phyloP scores from a whole-genome alignment of 2,797 vertebrate genomes.

The Ctenopoma multispine region DNA sequence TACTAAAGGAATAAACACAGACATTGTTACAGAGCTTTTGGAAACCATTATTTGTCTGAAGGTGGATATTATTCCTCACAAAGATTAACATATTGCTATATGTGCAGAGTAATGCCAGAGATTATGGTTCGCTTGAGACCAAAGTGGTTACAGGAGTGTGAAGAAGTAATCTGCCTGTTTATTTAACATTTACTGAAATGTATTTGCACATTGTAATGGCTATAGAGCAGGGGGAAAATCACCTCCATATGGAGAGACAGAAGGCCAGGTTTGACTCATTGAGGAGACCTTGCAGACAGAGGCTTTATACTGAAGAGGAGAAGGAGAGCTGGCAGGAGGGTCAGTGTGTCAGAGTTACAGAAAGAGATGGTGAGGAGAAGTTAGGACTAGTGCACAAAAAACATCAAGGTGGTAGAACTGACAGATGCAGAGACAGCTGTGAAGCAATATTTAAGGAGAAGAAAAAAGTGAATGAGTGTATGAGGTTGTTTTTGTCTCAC shows the following conservation, averaged over 20 bases:
- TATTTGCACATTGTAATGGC: conserved; percentile 69
- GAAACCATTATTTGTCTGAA: conserved; percentile 58
- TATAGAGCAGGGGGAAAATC: conserved; percentile 58
- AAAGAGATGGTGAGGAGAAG: conserved; percentile 16
- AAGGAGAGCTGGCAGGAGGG: conserved; percentile 47
- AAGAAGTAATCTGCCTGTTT: conserved; percentile 76
- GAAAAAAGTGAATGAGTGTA: conserved; percentile 11
- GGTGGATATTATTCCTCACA: conserved; percentile 60
- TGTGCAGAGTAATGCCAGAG: conserved; percentile 52
- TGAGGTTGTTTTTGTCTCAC: conserved; percentile 42
- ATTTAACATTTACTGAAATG: conserved; percentile 71
- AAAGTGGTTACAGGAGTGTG: conserved; percentile 76
- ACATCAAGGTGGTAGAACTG: conserved; percentile 44
- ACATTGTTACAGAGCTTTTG: conserved; percentile 59
- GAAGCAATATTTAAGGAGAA: conserved; percentile 7
- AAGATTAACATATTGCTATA: conserved; percentile 57
- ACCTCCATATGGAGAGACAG: conserved; percentile 72
- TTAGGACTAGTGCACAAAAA: conserved; percentile 25
- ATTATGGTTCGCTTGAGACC: conserved; percentile 72
- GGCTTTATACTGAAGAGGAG: conserved; percentile 41
- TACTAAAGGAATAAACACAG: conserved; percentile 67
- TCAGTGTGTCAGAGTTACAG: conserved; percentile 22
- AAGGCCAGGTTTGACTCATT: conserved; percentile 36
- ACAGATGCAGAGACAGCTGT: conserved; percentile 23
- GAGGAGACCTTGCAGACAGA: conserved; percentile 50